Conservation (phyloP, 2,888 invertebrate species). For the Blomia tropicalis region DNA sequence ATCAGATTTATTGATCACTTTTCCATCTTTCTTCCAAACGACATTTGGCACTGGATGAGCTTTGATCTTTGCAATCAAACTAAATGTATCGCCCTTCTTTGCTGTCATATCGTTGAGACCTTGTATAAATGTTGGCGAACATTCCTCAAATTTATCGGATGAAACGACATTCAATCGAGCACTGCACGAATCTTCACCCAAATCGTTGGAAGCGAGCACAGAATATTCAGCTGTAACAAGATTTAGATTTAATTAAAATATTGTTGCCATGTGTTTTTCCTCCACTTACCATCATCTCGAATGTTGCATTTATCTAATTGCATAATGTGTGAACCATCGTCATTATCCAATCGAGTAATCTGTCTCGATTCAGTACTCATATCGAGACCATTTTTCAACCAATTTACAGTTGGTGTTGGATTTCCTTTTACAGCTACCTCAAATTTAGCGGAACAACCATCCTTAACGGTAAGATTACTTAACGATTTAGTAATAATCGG, state of each 20-base stretch:
- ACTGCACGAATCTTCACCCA: conserved; percentile 58
- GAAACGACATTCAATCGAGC: conserved; percentile 43
- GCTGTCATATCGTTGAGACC: conserved; percentile 34
- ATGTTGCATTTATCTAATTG: conserved; percentile 67
- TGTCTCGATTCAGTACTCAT: conserved; percentile 60
- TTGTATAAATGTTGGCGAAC: conserved; percentile 8
- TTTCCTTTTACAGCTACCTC: conserved; percentile 28
- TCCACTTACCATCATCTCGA: conserved; percentile 56
- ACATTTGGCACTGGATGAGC: conserved; percentile 70
- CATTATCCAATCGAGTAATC: conserved; percentile 59
- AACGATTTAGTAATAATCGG: conserved; percentile 28
- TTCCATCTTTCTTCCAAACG: conserved; percentile 51
- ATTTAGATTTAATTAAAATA: not conserved
- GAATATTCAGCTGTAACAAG: conserved; percentile 44
- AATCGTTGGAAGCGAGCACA: conserved; percentile 61
- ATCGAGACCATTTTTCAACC: conserved; percentile 39
- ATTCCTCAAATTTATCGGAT: conserved; percentile 11
- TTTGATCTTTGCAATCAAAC: conserved; percentile 56
- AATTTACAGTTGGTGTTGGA: conserved; percentile 29
- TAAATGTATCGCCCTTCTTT: conserved; percentile 55
- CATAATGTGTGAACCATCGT: conserved; percentile 70
- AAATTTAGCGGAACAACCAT: conserved; percentile 53
- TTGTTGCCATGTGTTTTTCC: too few species aligned
- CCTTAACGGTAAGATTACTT: conserved; percentile 39
- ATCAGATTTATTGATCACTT: conserved; percentile 44